Percentiles rank a stretch among this genome's conserved stretches.
Evolutionary conservation across 2,797 vertebrate genomes (phyloP).

Genomic region (Vipera ursinii): DNA sequence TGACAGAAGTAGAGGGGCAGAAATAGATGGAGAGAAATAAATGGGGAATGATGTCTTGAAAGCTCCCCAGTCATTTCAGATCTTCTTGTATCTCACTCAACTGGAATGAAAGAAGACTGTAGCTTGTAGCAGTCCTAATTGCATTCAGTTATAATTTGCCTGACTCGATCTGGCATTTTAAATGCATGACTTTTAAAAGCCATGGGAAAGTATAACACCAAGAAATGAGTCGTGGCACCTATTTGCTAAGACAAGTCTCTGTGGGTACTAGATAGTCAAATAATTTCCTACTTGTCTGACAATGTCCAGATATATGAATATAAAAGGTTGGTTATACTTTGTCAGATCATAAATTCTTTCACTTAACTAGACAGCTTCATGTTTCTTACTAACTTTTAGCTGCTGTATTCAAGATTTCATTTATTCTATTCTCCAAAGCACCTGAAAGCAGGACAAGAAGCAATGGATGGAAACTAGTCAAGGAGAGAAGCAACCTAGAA

Average conservation of each 20-base stretch:
- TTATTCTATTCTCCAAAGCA: neutral
- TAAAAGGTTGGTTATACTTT: neutral
- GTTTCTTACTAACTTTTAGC: neutral
- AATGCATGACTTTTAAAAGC: constrained; percentile 1
- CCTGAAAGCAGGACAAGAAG: no score
- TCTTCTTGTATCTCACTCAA: neutral
- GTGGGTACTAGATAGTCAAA: constrained; percentile 30
- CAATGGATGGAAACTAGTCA: no score
- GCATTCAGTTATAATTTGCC: constrained; percentile 9
- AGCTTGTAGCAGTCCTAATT: constrained; percentile 20
- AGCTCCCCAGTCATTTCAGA: neutral
- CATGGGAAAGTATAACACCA: constrained; percentile 5
- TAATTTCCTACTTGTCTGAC: neutral
- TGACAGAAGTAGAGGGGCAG: neutral
- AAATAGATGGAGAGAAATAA: neutral
- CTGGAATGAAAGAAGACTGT: constrained; percentile 22
- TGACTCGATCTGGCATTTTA: constrained; percentile 39
- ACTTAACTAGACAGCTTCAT: neutral
- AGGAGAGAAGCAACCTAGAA: no score
- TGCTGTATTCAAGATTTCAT: neutral
- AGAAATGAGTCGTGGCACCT: constrained; percentile 7
- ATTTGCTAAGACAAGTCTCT: constrained; percentile 12
- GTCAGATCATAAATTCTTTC: neutral
- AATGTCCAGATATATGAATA: neutral
- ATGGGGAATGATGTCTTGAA: neutral